A percentile compares a stretch with the other conserved stretches of the same genome.
phyloP scores from a whole-genome alignment of 1,140 invertebrate species.

The Brachionus manjavacas region DNA sequence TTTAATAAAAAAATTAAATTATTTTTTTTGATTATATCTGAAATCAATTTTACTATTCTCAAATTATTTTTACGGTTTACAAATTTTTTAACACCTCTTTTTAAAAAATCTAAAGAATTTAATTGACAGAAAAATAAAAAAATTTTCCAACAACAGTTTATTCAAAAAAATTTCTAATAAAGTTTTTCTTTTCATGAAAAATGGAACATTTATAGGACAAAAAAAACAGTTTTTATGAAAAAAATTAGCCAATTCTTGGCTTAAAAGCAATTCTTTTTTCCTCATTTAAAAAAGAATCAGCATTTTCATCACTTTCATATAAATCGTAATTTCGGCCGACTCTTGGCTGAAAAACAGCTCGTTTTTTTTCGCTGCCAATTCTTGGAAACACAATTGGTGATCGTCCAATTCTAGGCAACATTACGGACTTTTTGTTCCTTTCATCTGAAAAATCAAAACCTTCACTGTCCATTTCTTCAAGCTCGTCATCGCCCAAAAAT shows the following conservation, averaged over 20 bases:
- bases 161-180: background rate
- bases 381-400: slow-evolving; percentile 9
- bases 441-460: background rate
- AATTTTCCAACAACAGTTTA: background rate
- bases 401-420: background rate
- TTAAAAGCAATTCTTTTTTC: slow-evolving; percentile 18
- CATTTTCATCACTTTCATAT: background rate
- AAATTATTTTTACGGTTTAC: background rate
- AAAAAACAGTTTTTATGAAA: background rate
- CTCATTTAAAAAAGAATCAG: background rate
- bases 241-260: slow-evolving; percentile 21
- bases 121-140: background rate
- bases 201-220: background rate
- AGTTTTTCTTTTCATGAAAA: background rate
- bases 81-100: too few species aligned
- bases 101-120: background rate
- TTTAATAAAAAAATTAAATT: too few species aligned
- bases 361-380: slow-evolving; percentile 5
- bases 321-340: background rate
- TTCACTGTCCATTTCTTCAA: background rate
- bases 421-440: background rate
- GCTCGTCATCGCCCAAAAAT: background rate
- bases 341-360: slow-evolving; percentile 15
- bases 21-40: too few species aligned
- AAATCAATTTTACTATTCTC: too few species aligned